Evolutionary conservation across 1,140 invertebrate genomes (phyloP).

Genomic region (Heliothis subflexa): DNA sequence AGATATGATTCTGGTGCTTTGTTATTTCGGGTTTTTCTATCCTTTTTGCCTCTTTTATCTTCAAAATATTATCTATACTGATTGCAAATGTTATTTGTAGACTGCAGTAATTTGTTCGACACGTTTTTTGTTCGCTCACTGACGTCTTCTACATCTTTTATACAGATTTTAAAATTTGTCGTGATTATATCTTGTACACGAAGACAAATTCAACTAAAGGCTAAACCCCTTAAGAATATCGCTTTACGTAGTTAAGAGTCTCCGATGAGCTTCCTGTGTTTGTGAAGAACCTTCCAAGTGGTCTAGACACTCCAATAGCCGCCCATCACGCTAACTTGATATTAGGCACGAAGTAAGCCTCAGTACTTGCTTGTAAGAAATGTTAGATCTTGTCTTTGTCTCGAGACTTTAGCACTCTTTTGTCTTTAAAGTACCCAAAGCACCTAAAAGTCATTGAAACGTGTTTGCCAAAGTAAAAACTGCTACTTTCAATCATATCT

Average conservation of each 20-base stretch:
- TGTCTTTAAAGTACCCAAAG: background rate
- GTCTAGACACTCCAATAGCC: conserved; percentile 13
- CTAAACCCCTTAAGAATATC: background rate
- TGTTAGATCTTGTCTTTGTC: background rate
- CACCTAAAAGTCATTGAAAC: background rate
- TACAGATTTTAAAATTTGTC: background rate
- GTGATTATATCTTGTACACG: no score
- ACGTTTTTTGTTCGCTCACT: no score
- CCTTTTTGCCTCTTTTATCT: no score
- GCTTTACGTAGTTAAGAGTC: conserved; percentile 1
- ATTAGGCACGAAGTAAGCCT: background rate
- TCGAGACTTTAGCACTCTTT: background rate
- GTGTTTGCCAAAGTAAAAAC: background rate
- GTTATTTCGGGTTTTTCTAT: no score
- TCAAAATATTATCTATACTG: no score
- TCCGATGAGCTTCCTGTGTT: conserved; percentile 31
- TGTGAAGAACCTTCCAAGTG: conserved; percentile 6
- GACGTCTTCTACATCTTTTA: no score
- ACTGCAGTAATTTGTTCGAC: no score
- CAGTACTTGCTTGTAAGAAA: background rate
- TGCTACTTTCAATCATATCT: no score
- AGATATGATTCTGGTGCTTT: no score
- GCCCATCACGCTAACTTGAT: conserved; percentile 21
- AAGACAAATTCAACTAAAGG: background rate
- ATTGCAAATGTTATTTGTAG: no score